A percentile compares a stretch with the other conserved stretches of the same genome.
Conservation (phyloP, 2,888 invertebrate genomes). For the Drosophila eohydei region DNA sequence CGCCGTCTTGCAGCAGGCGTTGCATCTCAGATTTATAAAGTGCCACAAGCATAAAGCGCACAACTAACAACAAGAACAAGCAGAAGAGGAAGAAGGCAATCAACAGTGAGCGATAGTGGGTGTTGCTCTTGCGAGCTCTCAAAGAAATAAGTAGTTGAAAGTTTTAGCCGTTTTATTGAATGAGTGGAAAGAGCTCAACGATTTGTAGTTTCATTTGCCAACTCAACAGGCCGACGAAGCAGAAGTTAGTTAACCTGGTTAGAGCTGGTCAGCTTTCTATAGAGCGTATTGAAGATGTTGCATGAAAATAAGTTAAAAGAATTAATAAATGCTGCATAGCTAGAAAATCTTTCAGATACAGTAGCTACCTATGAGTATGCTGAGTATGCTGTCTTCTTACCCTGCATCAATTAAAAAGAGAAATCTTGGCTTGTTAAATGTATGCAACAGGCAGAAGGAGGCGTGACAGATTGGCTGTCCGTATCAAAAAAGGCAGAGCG, state of each 20-base stretch:
- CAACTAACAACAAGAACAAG: constrained; percentile 5
- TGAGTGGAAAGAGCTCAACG: not conserved
- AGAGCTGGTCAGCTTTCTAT: no score
- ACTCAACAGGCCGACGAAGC: not conserved
- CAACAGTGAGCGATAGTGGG: constrained; percentile 10
- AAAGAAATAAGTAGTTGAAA: constrained; percentile 11
- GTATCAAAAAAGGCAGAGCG: no score
- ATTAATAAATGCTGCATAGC: no score
- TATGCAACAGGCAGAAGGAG: no score
- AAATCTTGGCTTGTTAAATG: no score
- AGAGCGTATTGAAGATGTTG: not conserved
- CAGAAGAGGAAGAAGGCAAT: constrained; percentile 24
- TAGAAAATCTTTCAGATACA: no score
- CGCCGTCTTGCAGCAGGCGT: constrained; percentile 2
- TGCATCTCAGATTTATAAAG: constrained; percentile 39
- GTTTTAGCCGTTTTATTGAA: constrained; percentile 4
- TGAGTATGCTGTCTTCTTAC: no score
- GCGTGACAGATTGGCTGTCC: no score
- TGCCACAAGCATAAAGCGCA: constrained; percentile 28
- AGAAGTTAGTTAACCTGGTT: not conserved
- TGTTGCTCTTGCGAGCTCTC: not conserved
- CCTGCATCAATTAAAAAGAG: no score
- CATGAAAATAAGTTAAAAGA: no score
- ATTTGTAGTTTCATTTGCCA: not conserved
- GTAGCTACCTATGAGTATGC: no score